These are phyloP conservation scores for Enteromius treurensis DNA, from an alignment of 2,797 vertebrate species.

Conservation along the genomic window DNA sequence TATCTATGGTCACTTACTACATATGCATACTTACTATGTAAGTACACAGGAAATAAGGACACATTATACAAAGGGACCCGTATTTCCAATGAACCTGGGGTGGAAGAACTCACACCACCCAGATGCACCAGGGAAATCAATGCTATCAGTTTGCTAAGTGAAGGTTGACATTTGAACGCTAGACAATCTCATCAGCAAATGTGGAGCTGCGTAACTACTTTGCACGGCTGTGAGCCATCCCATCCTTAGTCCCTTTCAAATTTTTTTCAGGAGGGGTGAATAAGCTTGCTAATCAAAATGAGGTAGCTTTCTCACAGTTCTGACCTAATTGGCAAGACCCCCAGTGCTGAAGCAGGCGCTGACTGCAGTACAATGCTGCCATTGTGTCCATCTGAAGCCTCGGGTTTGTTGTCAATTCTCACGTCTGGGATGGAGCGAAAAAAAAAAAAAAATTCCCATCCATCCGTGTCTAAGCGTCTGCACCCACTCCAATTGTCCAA, in stretches of 20 bases:
- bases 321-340: conserved; percentile 67
- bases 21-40: too few species aligned
- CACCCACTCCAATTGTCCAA: conserved; percentile 56
- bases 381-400: conserved; percentile 61
- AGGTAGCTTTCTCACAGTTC: conserved; percentile 56
- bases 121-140: neutral
- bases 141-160: conserved; percentile 4
- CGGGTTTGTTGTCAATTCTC: conserved; percentile 65
- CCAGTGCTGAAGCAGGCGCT: conserved; percentile 47
- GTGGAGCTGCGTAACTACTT: neutral
- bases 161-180: neutral
- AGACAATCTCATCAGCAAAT: conserved; percentile 9
- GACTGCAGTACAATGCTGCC: conserved; percentile 60
- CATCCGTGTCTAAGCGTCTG: conserved; percentile 49
- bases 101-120: neutral
- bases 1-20: too few species aligned
- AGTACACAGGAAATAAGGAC: too few species aligned
- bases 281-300: conserved; percentile 55
- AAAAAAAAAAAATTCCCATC: conserved; percentile 48
- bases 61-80: too few species aligned
- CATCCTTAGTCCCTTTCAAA: neutral
- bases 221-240: neutral
- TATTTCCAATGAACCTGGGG: neutral
- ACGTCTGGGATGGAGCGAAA: conserved; percentile 46
- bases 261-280: conserved; percentile 21